Percentiles rank a stretch among this genome's conserved stretches.
Evolutionary conservation across 2,888 invertebrate species (phyloP).

Genomic region (Netelia fuscicornis): DNA sequence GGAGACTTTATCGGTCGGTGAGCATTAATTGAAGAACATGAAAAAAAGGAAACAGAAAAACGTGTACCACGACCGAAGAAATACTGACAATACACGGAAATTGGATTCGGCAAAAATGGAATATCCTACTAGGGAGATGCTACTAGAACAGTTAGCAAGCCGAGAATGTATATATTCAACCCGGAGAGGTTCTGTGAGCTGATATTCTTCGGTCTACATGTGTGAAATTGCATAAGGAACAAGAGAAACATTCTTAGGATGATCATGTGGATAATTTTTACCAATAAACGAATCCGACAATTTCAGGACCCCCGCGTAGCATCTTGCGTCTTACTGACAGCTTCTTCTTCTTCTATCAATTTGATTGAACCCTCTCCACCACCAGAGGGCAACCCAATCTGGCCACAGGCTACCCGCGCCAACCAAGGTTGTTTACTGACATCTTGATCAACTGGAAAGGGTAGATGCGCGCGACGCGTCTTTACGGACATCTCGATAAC

Average conservation of each 20-base stretch:
- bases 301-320: background rate
- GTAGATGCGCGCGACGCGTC: background rate
- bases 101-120: background rate
- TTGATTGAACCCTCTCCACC: too few species aligned
- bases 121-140: background rate
- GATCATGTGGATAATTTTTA: background rate
- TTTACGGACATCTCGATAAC: background rate
- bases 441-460: background rate
- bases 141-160: background rate
- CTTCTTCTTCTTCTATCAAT: background rate
- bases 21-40: background rate
- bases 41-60: background rate
- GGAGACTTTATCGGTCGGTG: background rate
- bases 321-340: background rate
- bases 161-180: background rate
- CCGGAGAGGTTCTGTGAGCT: background rate
- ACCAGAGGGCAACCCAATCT: too few species aligned
- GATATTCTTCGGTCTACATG: background rate
- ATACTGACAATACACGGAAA: background rate
- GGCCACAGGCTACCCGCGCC: too few species aligned
- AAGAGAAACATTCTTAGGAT: background rate
- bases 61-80: background rate
- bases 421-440: background rate
- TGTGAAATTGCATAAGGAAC: background rate
- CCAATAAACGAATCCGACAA: background rate